phyloP scores from a whole-genome alignment of 2,888 invertebrate species.

The Spodoptera exigua region DNA sequence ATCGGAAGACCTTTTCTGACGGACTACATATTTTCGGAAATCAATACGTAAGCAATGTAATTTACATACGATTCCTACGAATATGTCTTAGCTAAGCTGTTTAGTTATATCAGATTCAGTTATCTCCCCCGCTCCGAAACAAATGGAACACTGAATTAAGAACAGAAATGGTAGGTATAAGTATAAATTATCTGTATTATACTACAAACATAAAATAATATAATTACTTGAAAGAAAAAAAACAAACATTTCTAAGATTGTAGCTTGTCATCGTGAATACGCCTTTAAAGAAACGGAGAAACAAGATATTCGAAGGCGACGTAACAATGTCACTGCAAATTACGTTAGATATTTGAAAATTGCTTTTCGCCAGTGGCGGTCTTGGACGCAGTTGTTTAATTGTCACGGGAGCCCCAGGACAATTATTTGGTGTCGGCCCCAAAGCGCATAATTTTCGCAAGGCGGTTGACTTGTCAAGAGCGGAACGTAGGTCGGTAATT shows the following conservation, averaged over 20 bases:
- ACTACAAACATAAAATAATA: no score
- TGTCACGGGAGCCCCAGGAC: conserved; percentile 42
- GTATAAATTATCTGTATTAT: conserved; percentile 28
- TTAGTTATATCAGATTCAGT: conserved; percentile 20
- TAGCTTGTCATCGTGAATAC: conserved; percentile 32
- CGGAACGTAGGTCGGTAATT: conserved; percentile 32
- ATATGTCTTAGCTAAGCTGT: conserved; percentile 35
- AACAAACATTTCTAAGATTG: conserved; percentile 7
- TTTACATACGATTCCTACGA: conserved; percentile 51
- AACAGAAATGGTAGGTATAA: no score
- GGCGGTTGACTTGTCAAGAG: conserved; percentile 27
- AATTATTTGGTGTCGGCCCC: conserved; percentile 33
- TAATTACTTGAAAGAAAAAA: conserved; percentile 16
- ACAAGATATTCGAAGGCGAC: conserved; percentile 12
- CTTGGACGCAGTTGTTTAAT: conserved; percentile 31
- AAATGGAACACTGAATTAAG: not conserved
- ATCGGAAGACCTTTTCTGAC: conserved; percentile 60
- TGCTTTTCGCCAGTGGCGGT: conserved; percentile 10
- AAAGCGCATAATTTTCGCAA: conserved; percentile 39
- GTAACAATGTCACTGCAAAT: conserved; percentile 24
- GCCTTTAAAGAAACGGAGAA: conserved; percentile 19
- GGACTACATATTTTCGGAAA: conserved; percentile 61
- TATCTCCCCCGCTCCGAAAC: conserved; percentile 6
- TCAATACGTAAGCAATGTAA: conserved; percentile 58
- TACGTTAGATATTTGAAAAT: conserved; percentile 26